Evolutionary conservation across 2,797 vertebrate genomes (phyloP).

Genomic region (Rhynchonycteris naso): DNA sequence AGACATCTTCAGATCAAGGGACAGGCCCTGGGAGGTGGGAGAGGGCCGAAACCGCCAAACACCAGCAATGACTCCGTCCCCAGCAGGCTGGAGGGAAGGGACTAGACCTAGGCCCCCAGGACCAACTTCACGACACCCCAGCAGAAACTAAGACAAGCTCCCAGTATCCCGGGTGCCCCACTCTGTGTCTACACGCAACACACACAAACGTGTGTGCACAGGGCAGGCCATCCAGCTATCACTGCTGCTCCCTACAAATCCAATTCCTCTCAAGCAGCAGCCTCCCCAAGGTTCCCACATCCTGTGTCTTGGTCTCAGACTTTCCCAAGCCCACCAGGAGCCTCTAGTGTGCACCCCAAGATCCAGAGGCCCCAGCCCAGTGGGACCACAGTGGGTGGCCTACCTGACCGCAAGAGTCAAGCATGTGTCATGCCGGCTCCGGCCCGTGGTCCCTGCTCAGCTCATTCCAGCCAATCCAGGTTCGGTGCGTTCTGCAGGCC

Average conservation of each 20-base stretch:
- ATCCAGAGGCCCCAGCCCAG: background rate
- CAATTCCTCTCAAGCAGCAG: too few relatives aligned
- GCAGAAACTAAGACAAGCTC: background rate
- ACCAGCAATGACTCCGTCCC: background rate
- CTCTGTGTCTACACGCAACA: background rate
- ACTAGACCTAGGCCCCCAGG: background rate
- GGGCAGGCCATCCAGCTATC: background rate
- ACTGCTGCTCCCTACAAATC: background rate
- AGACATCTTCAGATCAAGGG: background rate
- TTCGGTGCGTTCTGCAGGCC: background rate
- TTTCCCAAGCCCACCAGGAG: background rate
- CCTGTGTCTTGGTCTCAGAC: background rate
- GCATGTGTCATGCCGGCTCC: too few relatives aligned
- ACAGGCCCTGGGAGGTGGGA: background rate
- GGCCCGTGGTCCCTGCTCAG: too few relatives aligned
- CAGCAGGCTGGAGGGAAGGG: background rate
- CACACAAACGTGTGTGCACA: background rate
- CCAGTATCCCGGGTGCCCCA: rapidly evolving
- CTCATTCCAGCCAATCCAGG: too few relatives aligned
- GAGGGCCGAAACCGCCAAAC: background rate
- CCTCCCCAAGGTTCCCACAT: background rate
- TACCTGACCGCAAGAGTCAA: background rate
- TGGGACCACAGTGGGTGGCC: background rate
- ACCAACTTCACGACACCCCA: background rate
- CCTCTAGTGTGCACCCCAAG: background rate